Conservation (phyloP, 2,797 vertebrate species). For the Buphagus erythrorhynchus region DNA sequence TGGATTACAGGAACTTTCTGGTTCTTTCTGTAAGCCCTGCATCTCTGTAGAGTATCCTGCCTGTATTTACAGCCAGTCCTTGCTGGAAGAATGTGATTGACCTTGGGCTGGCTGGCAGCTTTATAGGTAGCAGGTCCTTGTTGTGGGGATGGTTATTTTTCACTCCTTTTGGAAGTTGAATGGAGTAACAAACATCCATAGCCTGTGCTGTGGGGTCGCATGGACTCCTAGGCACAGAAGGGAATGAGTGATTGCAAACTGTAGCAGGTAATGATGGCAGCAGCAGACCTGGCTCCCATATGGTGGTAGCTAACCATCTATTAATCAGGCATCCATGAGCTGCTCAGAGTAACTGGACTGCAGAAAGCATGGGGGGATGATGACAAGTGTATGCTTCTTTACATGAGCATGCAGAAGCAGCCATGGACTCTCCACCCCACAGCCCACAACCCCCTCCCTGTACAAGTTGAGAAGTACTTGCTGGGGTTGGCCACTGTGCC, state of each 20-base stretch:
- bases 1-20: neutral
- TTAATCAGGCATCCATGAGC: neutral
- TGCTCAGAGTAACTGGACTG: neutral
- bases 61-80: neutral
- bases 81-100: neutral
- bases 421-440: neutral
- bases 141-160: neutral
- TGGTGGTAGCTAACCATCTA: neutral
- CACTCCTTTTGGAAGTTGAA: neutral
- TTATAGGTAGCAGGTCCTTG: neutral
- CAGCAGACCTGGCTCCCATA: neutral
- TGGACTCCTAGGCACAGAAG: accelerated
- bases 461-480: neutral
- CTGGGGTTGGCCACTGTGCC: neutral
- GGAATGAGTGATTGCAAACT: accelerated
- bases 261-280: neutral
- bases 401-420: accelerated
- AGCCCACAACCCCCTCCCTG: accelerated
- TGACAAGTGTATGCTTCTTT: neutral
- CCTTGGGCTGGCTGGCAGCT: neutral
- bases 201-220: accelerated
- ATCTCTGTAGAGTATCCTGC: neutral
- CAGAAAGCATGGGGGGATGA: neutral
- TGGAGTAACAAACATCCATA: neutral
- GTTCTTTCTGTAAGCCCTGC: neutral